Evolutionary conservation across 2,797 vertebrate genomes (phyloP).

Genomic region (Gymnoscopelus braueri): DNA sequence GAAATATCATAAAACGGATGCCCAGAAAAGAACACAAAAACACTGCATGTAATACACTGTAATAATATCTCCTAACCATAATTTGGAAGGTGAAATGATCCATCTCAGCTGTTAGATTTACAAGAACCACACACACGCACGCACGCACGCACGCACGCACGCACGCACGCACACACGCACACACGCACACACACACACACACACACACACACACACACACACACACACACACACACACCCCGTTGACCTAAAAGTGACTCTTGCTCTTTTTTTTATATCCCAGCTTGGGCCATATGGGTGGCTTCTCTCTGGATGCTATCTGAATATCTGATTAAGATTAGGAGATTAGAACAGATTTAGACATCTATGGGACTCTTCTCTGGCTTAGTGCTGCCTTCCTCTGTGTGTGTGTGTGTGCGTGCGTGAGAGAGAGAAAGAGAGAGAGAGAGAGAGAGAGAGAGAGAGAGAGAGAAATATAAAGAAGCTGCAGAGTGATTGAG

Average conservation of each 20-base stretch:
- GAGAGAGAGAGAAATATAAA: background rate
- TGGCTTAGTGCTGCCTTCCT: constrained; percentile 49
- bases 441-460: constrained; percentile 4
- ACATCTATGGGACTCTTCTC: constrained; percentile 67
- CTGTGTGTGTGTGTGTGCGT: constrained; percentile 31
- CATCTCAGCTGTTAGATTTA: no score
- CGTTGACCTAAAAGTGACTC: constrained; percentile 40
- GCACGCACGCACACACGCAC: constrained; percentile 7
- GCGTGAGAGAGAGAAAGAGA: background rate
- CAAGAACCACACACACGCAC: constrained; percentile 6
- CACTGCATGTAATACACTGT: no score
- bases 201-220: constrained; percentile 17
- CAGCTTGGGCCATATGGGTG: constrained; percentile 64
- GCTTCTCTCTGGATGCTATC: constrained; percentile 63
- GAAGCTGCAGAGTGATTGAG: no score
- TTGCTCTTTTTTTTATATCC: constrained; percentile 66
- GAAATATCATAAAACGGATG: no score
- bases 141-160: constrained; percentile 1
- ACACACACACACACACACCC: constrained; percentile 15
- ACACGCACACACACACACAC: constrained; percentile 1
- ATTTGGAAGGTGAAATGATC: no score
- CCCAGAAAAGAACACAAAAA: no score
- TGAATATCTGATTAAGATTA: constrained; percentile 79
- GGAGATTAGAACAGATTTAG: constrained; percentile 75
- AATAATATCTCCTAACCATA: no score